Base-by-base conservation (phyloP, 2,113 vertebrate genomes). In the Hepsetus odoe region DNA sequence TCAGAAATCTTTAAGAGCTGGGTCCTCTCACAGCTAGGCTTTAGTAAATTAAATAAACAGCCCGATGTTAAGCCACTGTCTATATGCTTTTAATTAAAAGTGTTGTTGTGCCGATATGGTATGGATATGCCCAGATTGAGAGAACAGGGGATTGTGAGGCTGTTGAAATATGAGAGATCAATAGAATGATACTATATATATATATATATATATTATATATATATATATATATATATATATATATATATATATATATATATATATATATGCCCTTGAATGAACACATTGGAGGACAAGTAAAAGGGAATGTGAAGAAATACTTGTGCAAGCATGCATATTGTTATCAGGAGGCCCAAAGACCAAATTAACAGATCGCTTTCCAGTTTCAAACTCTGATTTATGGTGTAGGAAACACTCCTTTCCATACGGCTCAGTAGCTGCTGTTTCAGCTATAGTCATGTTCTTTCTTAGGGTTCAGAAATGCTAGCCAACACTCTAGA, bases 201-300 rank as follows among this genome's bases (percentile, higher is more conserved):
- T n/a, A n/a, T n/a, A n/a, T n/a, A n/a, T n/a, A n/a, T n/a, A n/a
- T n/a, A n/a, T n/a, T n/a, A n/a, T n/a, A n/a, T n/a, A n/a, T n/a
- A n/a, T n/a, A n/a, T n/a, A n/a, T n/a, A n/a, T n/a, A n/a, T n/a
- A n/a, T n/a, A n/a, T n/a, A n/a, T n/a, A n/a, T n/a, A n/a, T n/a
- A n/a, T n/a, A n/a, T n/a, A n/a, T n/a, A n/a, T n/a, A n/a, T n/a
- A n/a, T n/a, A n/a, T n/a, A n/a, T n/a, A n/a, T n/a, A n/a, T 58
- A 71, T 82, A 70, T 66, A 71, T 74, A 55, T 79, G 28, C 13
- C 22, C 46, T 75, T 82, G 75, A 70, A 82, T 82, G 71, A 74
- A 78, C 81, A 65, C 53, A 64, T 72, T 78, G 56, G 76, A 82
- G 64, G 66, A 8, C 46, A 44, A 78, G 10, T 64, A 68, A 72